These are phyloP conservation scores for Euborellia annulipes DNA, from an alignment of 1,140 invertebrate species.

Conservation along the genomic window DNA sequence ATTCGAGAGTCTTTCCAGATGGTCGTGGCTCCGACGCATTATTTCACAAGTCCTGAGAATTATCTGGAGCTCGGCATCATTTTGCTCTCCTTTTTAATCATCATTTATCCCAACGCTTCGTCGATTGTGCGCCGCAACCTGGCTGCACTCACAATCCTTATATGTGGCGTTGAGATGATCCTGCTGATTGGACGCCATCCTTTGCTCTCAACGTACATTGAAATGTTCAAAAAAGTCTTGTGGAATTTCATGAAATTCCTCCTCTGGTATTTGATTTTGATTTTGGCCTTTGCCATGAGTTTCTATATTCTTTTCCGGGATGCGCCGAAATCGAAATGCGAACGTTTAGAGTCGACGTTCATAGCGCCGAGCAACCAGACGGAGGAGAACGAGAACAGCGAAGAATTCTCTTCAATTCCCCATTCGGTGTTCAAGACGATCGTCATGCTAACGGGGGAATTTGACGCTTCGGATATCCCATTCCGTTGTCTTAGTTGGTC, in stretches of 20 bases:
- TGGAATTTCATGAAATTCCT: constrained; percentile 19
- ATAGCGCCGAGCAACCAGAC: neutral
- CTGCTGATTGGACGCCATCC: no score
- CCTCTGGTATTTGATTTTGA: constrained; percentile 16
- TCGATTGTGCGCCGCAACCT: neutral
- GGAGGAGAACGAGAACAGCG: neutral
- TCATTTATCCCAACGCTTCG: neutral
- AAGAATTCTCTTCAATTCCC: constrained; percentile 5
- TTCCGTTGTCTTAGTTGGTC: constrained; percentile 11
- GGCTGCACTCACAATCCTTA: neutral
- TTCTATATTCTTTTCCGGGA: constrained; percentile 22
- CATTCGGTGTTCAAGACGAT: constrained; percentile 16
- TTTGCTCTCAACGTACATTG: constrained; percentile 17
- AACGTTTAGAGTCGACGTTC: no score
- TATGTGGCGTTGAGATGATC: neutral
- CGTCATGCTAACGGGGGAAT: constrained; percentile 20
- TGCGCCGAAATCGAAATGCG: neutral
- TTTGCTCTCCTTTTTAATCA: neutral
- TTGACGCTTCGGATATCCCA: constrained; percentile 18
- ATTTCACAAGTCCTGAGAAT: no score
- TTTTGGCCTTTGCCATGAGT: constrained; percentile 20
- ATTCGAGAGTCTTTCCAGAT: no score
- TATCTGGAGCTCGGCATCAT: no score
- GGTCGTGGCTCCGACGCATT: no score
- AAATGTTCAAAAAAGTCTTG: constrained; percentile 19